These are phyloP conservation scores for Malurus cyaneus DNA, from an alignment of 2,113 vertebrate genomes.

Conservation along the genomic window DNA sequence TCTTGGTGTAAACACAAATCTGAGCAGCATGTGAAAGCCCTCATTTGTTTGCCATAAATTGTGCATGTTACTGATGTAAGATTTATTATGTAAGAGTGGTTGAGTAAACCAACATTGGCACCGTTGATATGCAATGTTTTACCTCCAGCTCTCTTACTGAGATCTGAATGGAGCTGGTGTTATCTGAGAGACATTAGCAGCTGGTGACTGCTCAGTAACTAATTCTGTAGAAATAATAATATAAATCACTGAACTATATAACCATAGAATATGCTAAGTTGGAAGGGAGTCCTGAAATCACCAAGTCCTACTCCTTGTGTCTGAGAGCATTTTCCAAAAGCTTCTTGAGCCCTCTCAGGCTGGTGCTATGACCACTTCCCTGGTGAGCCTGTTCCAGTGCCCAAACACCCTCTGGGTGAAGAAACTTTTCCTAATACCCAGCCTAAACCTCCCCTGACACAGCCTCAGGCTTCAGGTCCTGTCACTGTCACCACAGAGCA, in stretches of 20 bases:
- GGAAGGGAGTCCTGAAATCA: neutral
- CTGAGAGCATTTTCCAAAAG: accelerated
- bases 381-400: neutral
- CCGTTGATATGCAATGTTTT: neutral
- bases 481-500: too few relatives aligned
- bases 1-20: slow-evolving; percentile 41
- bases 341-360: neutral
- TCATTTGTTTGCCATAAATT: slow-evolving; percentile 55
- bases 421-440: accelerated
- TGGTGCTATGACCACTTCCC: too few relatives aligned
- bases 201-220: neutral
- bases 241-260: neutral
- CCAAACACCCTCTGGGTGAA: accelerated
- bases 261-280: neutral
- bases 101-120: neutral
- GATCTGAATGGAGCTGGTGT: neutral
- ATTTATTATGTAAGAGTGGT: slow-evolving; percentile 25
- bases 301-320: neutral
- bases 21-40: slow-evolving; percentile 3
- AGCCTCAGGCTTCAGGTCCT: accelerated
- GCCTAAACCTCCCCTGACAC: too few relatives aligned
- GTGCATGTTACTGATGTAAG: neutral
- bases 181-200: neutral
- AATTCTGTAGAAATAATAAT: neutral
- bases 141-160: neutral